Percentiles rank a stretch among this genome's conserved stretches.
Conservation (phyloP, 1,140 invertebrate genomes). For the Neuroterus valhalla region DNA sequence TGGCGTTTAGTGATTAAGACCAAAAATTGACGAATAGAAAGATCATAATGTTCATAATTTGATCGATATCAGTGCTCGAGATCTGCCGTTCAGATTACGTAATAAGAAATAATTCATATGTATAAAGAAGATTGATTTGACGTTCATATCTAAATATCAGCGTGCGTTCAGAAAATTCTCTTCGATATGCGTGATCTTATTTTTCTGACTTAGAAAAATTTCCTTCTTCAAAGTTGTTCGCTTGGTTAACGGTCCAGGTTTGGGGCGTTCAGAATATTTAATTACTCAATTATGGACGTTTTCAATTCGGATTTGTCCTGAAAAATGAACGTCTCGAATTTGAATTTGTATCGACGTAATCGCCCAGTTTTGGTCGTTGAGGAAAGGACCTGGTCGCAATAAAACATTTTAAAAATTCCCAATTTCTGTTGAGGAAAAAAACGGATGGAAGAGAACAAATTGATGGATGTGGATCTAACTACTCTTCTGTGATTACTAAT, state of each 20-base stretch:
- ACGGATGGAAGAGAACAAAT: not conserved
- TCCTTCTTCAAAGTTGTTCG: not conserved
- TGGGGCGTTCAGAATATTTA: too few species aligned
- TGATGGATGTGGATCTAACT: not conserved
- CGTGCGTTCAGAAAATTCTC: not conserved
- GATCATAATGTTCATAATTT: slow-evolving; percentile 40
- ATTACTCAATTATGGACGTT: not conserved
- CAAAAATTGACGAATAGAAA: slow-evolving; percentile 40
- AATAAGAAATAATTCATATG: slow-evolving; percentile 16
- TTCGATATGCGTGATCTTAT: not conserved
- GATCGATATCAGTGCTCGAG: slow-evolving; percentile 38
- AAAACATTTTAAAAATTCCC: not conserved
- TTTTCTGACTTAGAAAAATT: not conserved
- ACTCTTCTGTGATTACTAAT: not conserved
- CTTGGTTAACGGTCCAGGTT: too few species aligned
- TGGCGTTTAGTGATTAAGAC: slow-evolving; percentile 20
- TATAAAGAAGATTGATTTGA: slow-evolving; percentile 13
- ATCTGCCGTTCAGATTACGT: not conserved
- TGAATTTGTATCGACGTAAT: not conserved
- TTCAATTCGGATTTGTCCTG: not conserved
- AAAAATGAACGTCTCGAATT: not conserved
- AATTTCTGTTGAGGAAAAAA: not conserved
- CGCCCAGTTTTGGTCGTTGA: not conserved
- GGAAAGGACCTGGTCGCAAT: slow-evolving; percentile 14
- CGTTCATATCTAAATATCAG: not conserved